Base-by-base conservation (phyloP, 1,140 invertebrate genomes). In the Rhynchophorus ferrugineus region DNA sequence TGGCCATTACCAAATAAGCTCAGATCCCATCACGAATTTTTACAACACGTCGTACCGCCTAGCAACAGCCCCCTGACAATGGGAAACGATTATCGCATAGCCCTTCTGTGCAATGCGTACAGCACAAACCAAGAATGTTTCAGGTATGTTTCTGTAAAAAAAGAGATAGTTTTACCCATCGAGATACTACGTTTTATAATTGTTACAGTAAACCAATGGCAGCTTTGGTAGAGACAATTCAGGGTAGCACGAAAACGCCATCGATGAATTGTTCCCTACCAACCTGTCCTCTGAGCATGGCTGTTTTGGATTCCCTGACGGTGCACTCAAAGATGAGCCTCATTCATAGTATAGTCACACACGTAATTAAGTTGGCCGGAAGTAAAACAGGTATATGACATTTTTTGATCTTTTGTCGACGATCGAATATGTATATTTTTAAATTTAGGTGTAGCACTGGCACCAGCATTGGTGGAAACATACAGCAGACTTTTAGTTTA, bases 241-340 rank as follows among this genome's bases (percentile, higher is more conserved):
- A 89, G 62, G 91, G 90, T 5, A 83, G 75, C 53, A 79, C 84
- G 49, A 89, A 89, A 60, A 62, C 62, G 3, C 39, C 67, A 17
- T 49, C 61, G 61, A 78, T 75, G 3, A 41, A 21, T 14, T 36
- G 36, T 3, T 14, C 68, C 61, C 78, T 76, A 8, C 85, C 87
- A 6, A 91, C 85, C 0, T 82, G 85, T 11, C 94, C 94, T 0
- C 72, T 97, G 9, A 88, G 90, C 0, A 94, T 97, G 84, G 87
- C 85, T 19, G 83, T 97, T 2, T 51, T 69, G 21, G 95, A 98
- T 67, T 94, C 92, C n/a, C 69, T 97, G 11, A 96, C 95, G 0
- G 87, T 96, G 8, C 93, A 97, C 69, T 91, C 91, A 0, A 97
- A 97, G 71, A 97, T 98, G 94, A 94, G 90, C 55, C 71, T 98